Evolutionary conservation across 1,140 invertebrate genomes (phyloP), one percentile per base, ranked within the genome.

Genomic region (Pseudomyrmex flavicornis): DNA sequence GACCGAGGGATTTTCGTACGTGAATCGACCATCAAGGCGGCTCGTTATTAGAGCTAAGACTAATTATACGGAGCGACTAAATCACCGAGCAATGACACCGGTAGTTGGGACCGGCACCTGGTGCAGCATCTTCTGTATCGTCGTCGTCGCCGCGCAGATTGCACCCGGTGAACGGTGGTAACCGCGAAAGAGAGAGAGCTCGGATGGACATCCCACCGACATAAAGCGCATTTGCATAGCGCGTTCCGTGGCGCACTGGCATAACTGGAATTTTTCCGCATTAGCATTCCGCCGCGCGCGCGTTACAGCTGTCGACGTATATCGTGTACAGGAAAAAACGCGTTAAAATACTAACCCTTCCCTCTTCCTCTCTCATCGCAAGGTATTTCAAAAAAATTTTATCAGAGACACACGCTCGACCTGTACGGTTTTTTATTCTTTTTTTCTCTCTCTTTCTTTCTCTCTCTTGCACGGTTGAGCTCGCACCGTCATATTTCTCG

Each of bases 151-250:
- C 17, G 63, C 63, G n/a, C 65, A 50, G 76, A 79, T 79, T 79
- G 65, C 48, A 52, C 52, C 35, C 50, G 46, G 5, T 48, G 61
- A 65, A 10, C 52, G 75, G 35, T 35, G 5, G 20, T 54, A 79
- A 66, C 22, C 63, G 20, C 52, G 50, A 54, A 17, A 56, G 26
- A 63, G 44, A 63, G 48, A 68, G 50, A 68, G 17, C 17, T 20
- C 44, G 20, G 22, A 44, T 10, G 26, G n/a, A 66, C n/a, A 59
- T 35, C 22, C 62, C 62, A n/a, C 5, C 62, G 62, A 46, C 52
- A 48, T 58, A 69, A 69, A 69, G 35, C 63, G 35, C 59, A 76
- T 76, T 76, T 76, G 74, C 61, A 76, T 76, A 66, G 20, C 52
- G 52, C 54, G 52, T 70, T 69, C n/a, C 17, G 2, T 44, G 54